Evolutionary conservation across 2,113 vertebrate species (phyloP).

Genomic region (Sylvia atricapilla): DNA sequence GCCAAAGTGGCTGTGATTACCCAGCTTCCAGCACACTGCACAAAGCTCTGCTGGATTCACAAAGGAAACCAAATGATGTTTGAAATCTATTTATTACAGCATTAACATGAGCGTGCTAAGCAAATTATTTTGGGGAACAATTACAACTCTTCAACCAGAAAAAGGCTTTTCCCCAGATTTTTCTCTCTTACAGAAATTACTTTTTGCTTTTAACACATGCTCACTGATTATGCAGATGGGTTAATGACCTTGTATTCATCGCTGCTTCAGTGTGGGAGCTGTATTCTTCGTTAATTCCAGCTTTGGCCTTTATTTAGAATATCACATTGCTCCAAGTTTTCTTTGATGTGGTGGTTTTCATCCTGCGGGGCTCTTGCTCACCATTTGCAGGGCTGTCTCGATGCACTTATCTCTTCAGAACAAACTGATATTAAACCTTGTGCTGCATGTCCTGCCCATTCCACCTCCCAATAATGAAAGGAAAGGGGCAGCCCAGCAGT

Average conservation of each 20-base stretch:
- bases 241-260: not conserved
- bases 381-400: not conserved
- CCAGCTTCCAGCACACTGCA: not conserved
- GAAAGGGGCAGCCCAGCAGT: not conserved
- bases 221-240: constrained; percentile 18
- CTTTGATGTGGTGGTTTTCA: constrained; percentile 42
- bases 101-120: not conserved
- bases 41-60: not conserved
- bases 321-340: not conserved
- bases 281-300: not conserved
- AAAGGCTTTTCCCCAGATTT: not conserved
- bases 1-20: not conserved
- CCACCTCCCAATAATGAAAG: not conserved
- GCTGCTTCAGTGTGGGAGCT: not conserved
- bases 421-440: not conserved
- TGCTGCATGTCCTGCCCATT: not conserved
- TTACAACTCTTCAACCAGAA: not conserved
- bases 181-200: not conserved
- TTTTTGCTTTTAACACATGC: constrained; percentile 11
- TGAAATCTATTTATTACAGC: not conserved
- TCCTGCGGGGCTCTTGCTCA: not conserved
- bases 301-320: not conserved
- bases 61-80: not conserved
- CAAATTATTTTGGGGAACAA: not conserved
- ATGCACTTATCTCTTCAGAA: not conserved